Evolutionary conservation across 2,113 vertebrate genomes (phyloP).

Genomic region (Zapornia atra): DNA sequence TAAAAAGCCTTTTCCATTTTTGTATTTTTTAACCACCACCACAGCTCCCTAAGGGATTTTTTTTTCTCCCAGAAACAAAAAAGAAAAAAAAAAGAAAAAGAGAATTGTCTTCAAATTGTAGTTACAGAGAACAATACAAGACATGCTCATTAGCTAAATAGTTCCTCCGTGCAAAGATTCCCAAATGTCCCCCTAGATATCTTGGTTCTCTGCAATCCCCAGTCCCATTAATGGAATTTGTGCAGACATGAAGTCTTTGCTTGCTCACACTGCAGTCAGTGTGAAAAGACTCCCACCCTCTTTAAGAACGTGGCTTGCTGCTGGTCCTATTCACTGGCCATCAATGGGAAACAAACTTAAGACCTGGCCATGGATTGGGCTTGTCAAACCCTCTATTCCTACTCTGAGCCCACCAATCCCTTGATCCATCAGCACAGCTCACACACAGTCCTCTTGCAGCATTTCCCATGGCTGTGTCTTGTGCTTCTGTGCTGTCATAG

Average conservation of each 20-base stretch:
- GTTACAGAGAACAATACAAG: constrained; percentile 15
- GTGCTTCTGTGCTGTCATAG: not conserved
- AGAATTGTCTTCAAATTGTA: constrained; percentile 35
- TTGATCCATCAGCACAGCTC: not conserved
- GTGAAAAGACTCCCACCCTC: not conserved
- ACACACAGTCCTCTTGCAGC: not conserved
- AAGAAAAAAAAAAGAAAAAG: constrained; percentile 30
- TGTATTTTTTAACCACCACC: not conserved
- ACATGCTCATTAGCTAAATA: constrained; percentile 1
- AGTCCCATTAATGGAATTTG: not conserved
- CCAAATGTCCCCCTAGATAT: not conserved
- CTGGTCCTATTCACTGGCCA: not conserved
- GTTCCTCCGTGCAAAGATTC: not conserved
- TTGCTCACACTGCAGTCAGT: not conserved
- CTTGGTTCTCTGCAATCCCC: not conserved
- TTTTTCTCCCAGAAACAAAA: constrained; percentile 29
- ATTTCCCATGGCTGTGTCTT: not conserved
- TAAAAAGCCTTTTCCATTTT: not conserved
- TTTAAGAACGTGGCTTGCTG: not conserved
- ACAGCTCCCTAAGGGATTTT: not conserved
- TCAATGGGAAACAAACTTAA: not conserved
- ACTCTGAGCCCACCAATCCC: not conserved
- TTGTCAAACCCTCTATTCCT: not conserved
- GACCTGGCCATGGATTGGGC: not conserved
- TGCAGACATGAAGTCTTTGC: not conserved